Base-by-base conservation (phyloP, 2,888 invertebrate genomes). In the Cecidostiba fungosa region DNA sequence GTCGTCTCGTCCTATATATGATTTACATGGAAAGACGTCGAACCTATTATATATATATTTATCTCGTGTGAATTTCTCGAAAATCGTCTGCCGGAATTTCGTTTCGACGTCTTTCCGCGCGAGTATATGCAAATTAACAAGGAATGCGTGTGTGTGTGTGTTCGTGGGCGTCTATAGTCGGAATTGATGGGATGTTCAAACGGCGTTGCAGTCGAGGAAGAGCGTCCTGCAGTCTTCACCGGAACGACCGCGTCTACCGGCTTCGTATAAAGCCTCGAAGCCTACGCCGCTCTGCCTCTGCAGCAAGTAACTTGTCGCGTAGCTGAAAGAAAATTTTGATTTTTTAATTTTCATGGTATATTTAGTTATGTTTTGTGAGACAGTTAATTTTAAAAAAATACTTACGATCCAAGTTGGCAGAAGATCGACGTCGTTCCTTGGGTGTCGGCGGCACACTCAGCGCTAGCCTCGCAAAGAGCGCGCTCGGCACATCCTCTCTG, bases 381-480 rank as follows among this genome's bases (percentile, higher is more conserved):
- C n/a, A n/a, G n/a, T n/a, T n/a, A n/a, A n/a, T n/a, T n/a, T n/a
- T n/a, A n/a, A n/a, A n/a, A n/a, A n/a, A n/a, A n/a, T n/a, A n/a
- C 97, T 96, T 94, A 98, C 98, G 97, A 97, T 96, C 98, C 98
- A 90, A 98, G 95, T 94, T 98, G 98, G 92, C 98, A 98, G 95
- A 98, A 97, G 90, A 98, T 96, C 90, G 97, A 97, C 39, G 94
- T 94, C 70, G 94, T 93, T 86, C 94, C 96, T 95, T 94, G 96
- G 95, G 94, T 96, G 92, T 97, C 98, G 77, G 95, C 95, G 43
- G 97, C 95, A 93, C 98, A 98, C 91, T 98, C 98, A 78, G 95
- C 96, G 93, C 97, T 98, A 36, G 98, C 98, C 90, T 98, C 97
- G 92, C 98, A 98, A 89, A 98, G 92, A 2, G 92, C 93, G n/a